Conservation (phyloP, 2,888 invertebrate genomes). For the Nemurella pictetii region DNA sequence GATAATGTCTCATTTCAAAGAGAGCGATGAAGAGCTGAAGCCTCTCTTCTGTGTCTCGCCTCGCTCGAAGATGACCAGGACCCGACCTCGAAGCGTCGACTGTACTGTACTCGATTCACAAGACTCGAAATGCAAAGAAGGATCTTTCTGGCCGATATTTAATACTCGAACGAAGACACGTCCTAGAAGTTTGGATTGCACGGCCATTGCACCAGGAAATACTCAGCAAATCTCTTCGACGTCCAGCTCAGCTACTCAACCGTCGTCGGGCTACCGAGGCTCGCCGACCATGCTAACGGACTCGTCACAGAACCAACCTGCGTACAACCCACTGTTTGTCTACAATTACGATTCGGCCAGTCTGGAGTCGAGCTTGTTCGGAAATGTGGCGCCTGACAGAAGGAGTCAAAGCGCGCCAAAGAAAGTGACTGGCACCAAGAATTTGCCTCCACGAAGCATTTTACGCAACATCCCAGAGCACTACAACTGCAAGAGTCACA, state of each 20-base stretch:
- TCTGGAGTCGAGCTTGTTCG: constrained; percentile 70
- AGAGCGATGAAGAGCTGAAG: constrained; percentile 58
- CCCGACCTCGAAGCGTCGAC: neutral
- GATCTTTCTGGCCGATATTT: neutral
- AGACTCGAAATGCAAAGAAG: neutral
- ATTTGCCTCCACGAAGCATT: constrained; percentile 71
- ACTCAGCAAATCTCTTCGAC: constrained; percentile 46
- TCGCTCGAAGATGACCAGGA: constrained; percentile 40
- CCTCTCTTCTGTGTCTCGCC: constrained; percentile 63
- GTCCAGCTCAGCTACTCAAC: constrained; percentile 75
- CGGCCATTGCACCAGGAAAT: constrained; percentile 53
- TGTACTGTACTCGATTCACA: neutral
- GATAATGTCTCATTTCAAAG: constrained; percentile 66
- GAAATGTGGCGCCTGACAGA: constrained; percentile 52
- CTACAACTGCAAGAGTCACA: constrained; percentile 54
- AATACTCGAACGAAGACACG: constrained; percentile 55
- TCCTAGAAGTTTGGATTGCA: constrained; percentile 64
- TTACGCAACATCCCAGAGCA: constrained; percentile 64
- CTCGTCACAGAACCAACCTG: constrained; percentile 70
- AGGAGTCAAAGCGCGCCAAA: constrained; percentile 57
- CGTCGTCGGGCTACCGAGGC: constrained; percentile 83
- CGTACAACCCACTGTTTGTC: constrained; percentile 74
- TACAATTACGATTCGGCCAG: constrained; percentile 80
- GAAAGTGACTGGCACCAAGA: constrained; percentile 59
- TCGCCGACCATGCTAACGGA: constrained; percentile 79